A percentile compares a stretch with the other conserved stretches of the same genome.
Evolutionary conservation across 2,113 vertebrate genomes (phyloP).

Genomic region (Aramus guarauna): DNA sequence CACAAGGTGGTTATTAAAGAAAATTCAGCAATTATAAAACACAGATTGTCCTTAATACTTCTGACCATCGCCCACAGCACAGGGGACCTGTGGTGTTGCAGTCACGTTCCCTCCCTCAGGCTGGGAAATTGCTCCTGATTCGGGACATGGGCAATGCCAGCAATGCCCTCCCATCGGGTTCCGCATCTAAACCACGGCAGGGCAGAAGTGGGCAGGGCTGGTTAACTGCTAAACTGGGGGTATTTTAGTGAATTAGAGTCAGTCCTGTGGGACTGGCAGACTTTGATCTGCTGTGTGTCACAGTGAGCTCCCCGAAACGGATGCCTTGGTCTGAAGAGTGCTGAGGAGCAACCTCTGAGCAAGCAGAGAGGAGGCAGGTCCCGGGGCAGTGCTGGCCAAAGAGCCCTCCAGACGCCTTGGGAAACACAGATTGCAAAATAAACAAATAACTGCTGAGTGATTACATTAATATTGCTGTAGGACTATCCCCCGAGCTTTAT

Average conservation of each 20-base stretch:
- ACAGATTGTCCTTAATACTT: not conserved
- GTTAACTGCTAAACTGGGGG: not conserved
- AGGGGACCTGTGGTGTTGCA: not conserved
- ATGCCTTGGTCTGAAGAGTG: not conserved
- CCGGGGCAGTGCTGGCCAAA: fast-evolving
- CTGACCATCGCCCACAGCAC: not conserved
- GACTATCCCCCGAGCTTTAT: not conserved
- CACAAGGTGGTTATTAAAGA: not conserved
- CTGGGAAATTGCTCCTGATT: not conserved
- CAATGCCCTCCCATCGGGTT: fast-evolving
- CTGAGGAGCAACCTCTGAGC: not conserved
- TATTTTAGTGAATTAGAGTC: not conserved
- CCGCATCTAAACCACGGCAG: not conserved
- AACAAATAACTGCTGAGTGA: not conserved
- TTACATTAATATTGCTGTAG: not conserved
- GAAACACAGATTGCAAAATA: not conserved
- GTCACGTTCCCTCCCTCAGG: not conserved
- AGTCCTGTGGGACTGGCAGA: not conserved
- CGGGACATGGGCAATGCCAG: not conserved
- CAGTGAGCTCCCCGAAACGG: not conserved
- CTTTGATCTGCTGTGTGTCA: fast-evolving
- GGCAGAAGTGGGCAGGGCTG: not conserved
- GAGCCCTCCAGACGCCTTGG: not conserved
- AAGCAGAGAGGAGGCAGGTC: not conserved
- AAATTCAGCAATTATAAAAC: not conserved